phyloP scores from a whole-genome alignment of 2,888 invertebrate genomes.

The Calameuta idolon region DNA sequence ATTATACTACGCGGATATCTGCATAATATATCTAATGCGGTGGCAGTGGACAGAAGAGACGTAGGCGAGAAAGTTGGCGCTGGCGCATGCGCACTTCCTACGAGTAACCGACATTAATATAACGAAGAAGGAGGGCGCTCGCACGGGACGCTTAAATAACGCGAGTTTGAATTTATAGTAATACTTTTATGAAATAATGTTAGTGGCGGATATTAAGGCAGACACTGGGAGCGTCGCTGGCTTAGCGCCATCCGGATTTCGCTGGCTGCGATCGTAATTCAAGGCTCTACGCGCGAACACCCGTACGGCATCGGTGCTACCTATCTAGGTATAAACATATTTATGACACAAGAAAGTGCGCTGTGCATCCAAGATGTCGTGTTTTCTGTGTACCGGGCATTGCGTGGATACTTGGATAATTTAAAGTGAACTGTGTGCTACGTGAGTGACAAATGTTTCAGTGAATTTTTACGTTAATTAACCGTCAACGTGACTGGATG shows the following conservation, averaged over 20 bases:
- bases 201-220: slow-evolving; percentile 67
- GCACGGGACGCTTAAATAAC: slow-evolving; percentile 59
- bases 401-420: too few species aligned
- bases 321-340: not conserved
- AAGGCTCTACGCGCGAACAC: slow-evolving; percentile 32
- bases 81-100: slow-evolving; percentile 19
- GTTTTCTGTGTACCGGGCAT: too few species aligned
- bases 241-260: slow-evolving; percentile 53
- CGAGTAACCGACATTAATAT: slow-evolving; percentile 31
- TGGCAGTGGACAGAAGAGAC: slow-evolving; percentile 37
- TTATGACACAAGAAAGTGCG: too few species aligned
- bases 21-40: slow-evolving; percentile 61
- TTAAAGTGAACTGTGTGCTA: too few species aligned
- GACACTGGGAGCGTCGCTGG: slow-evolving; percentile 60
- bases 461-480: too few species aligned
- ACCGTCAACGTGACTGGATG: too few species aligned
- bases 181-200: slow-evolving; percentile 68
- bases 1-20: slow-evolving; percentile 40
- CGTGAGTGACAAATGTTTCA: too few species aligned
- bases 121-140: slow-evolving; percentile 40
- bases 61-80: slow-evolving; percentile 48
- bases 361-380: too few species aligned
- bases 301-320: not conserved
- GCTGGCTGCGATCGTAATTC: slow-evolving; percentile 45
- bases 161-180: slow-evolving; percentile 66